Evolutionary conservation across 2,888 invertebrate genomes (phyloP).

Genomic region (Helicoverpa assulta): DNA sequence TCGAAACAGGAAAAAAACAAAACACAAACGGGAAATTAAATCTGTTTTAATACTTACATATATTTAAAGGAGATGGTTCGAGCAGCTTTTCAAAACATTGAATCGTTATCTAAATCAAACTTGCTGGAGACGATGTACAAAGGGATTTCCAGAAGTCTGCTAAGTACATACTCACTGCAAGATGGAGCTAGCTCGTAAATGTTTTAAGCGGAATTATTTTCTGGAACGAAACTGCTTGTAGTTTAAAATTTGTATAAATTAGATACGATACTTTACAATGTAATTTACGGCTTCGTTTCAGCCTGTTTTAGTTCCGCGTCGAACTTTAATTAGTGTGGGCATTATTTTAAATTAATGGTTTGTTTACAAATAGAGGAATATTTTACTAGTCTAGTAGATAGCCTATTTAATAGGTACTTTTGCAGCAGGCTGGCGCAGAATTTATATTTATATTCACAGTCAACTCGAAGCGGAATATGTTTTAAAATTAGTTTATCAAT

Average conservation of each 20-base stretch:
- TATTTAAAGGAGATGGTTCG: background rate
- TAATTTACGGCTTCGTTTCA: slow-evolving; percentile 36
- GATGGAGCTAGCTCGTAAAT: slow-evolving; percentile 54
- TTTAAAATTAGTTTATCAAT: background rate
- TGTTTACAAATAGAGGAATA: slow-evolving; percentile 1
- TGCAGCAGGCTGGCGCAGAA: no score
- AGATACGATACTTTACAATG: slow-evolving; percentile 30
- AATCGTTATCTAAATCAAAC: slow-evolving; percentile 26
- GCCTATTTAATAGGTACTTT: no score
- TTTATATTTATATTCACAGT: background rate
- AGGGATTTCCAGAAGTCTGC: slow-evolving; percentile 31
- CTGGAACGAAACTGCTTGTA: slow-evolving; percentile 35
- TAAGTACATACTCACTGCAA: slow-evolving; percentile 34
- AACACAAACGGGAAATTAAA: background rate
- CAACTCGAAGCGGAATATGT: background rate
- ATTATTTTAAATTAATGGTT: slow-evolving; percentile 26
- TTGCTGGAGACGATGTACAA: slow-evolving; percentile 28
- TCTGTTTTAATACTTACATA: background rate
- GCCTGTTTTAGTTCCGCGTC: slow-evolving; percentile 8
- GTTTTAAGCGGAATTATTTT: slow-evolving; percentile 58
- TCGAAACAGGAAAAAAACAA: background rate
- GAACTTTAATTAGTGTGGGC: slow-evolving; percentile 9
- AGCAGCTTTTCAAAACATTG: slow-evolving; percentile 16
- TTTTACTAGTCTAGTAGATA: background rate
- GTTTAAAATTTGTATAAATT: slow-evolving; percentile 55